Evolutionary conservation across 1,140 invertebrate species (phyloP), one percentile per base, ranked within the genome.

Genomic region (Dendrolimus punctatus): DNA sequence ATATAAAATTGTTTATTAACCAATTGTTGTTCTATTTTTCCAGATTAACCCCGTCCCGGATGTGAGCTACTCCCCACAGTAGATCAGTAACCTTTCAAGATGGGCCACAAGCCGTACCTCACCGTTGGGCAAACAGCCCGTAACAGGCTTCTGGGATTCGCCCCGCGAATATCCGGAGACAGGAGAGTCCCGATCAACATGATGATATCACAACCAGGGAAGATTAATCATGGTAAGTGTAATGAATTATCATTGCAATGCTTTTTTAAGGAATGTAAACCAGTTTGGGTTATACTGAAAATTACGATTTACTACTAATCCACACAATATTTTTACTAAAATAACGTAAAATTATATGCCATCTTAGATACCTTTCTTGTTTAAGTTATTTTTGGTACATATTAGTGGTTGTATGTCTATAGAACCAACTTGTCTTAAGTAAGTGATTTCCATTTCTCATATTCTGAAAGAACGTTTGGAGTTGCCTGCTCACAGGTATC

Each of bases 71-170:
- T 23, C 23, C 23, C 23, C 23, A 23, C 23, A 23, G 23, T 23
- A 23, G 23, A 23, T 3, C 23, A 23, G 23, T 23, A 9, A n/a
- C n/a, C 8, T 10, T 44, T 23, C 47, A 53, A 7, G 7, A 91
- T 91, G 91, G 91, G 90, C 50, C 90, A 92, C 68, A 92, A 93
- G 69, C 91, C 93, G 71, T 94, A 94, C 72, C 88, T 94, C 82
- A 90, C 92, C 65, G 91, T 93, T 64, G 92, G 92, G 46, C 91
- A 91, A 73, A 89, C 87, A 61, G 91, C 91, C 57, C 89, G 91
- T 56, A 92, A 93, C 75, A 90, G 90, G 40, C 87, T 92, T 40
- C 92, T 93, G 67, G 92, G 91, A 1, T 88, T 91, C 50, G 87
- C 75, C 10, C 80, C 85, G 0, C 74, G 82, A 38, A 80, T 73